These are phyloP conservation scores for Nettapus auritus DNA, from an alignment of 2,113 vertebrate genomes.

Conservation along the genomic window DNA sequence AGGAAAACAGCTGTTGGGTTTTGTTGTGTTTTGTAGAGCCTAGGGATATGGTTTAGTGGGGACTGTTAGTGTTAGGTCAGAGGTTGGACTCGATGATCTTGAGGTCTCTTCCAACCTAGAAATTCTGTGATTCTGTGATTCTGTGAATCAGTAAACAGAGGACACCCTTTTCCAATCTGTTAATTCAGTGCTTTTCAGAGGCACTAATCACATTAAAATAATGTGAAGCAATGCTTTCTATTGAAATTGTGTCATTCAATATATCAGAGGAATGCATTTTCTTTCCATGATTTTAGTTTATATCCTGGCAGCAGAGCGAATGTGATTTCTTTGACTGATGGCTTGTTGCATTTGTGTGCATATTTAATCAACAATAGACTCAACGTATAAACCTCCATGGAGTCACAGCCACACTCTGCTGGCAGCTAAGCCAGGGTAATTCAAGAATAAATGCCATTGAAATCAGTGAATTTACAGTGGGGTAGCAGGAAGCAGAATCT, in stretches of 20 bases:
- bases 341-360: constrained; percentile 57
- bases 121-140: too few relatives aligned
- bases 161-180: not conserved
- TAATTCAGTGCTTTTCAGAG: constrained; percentile 34
- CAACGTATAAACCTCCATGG: constrained; percentile 25
- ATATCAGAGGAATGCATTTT: constrained; percentile 48
- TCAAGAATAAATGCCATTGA: constrained; percentile 9
- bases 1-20: not conserved
- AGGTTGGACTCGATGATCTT: too few relatives aligned
- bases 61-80: too few relatives aligned
- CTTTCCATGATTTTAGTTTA: constrained; percentile 65
- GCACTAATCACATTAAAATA: constrained; percentile 47
- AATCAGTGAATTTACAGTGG: not conserved
- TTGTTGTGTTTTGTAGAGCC: not conserved
- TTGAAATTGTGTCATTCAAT: constrained; percentile 38
- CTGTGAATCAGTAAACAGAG: not conserved
- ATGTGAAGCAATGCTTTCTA: constrained; percentile 1
- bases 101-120: too few relatives aligned
- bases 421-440: not conserved
- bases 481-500: not conserved
- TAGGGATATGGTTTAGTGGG: too few relatives aligned
- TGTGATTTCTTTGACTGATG: constrained; percentile 70
- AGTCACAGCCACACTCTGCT: not conserved
- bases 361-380: constrained; percentile 67
- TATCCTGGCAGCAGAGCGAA: constrained; percentile 62